Evolutionary conservation across 2,113 vertebrate genomes (phyloP).

Genomic region (Corythoichthys haematopterus): DNA sequence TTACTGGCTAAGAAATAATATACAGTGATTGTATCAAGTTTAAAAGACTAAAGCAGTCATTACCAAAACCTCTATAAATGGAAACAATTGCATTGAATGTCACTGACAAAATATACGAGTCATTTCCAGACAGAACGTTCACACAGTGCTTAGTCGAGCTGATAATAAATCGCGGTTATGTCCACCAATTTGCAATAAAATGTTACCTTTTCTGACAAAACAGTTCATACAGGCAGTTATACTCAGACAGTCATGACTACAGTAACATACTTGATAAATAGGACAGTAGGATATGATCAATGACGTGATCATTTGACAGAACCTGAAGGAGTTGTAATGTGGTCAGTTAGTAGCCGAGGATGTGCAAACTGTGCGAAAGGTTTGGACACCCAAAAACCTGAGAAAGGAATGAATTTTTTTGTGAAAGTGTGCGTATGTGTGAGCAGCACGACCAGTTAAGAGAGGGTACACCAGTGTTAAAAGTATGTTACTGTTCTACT

Average conservation of each 20-base stretch:
- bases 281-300: slow-evolving; percentile 52
- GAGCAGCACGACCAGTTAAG: slow-evolving; percentile 61
- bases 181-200: slow-evolving; percentile 31
- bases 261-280: slow-evolving; percentile 63
- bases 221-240: slow-evolving; percentile 57
- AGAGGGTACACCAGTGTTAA: slow-evolving; percentile 63
- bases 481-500: slow-evolving; percentile 61
- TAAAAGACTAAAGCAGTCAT: slow-evolving; percentile 36
- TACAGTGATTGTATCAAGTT: slow-evolving; percentile 48
- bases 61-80: slow-evolving; percentile 25
- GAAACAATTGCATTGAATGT: slow-evolving; percentile 43
- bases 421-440: slow-evolving; percentile 51
- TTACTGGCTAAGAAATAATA: slow-evolving; percentile 21
- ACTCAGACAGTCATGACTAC: slow-evolving; percentile 60
- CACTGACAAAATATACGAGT: slow-evolving; percentile 36
- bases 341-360: slow-evolving; percentile 54
- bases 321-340: slow-evolving; percentile 60
- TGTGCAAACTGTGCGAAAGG: slow-evolving; percentile 65
- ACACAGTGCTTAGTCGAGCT: slow-evolving; percentile 57
- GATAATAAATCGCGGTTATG: slow-evolving; percentile 33
- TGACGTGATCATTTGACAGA: slow-evolving; percentile 42
- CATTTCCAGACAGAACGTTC: slow-evolving; percentile 24
- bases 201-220: slow-evolving; percentile 30
- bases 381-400: slow-evolving; percentile 64
- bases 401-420: slow-evolving; percentile 43